Evolutionary conservation across 2,113 vertebrate species (phyloP), one percentile per base, ranked within the genome.

Genomic region (Epinephelus cyanopodus): DNA sequence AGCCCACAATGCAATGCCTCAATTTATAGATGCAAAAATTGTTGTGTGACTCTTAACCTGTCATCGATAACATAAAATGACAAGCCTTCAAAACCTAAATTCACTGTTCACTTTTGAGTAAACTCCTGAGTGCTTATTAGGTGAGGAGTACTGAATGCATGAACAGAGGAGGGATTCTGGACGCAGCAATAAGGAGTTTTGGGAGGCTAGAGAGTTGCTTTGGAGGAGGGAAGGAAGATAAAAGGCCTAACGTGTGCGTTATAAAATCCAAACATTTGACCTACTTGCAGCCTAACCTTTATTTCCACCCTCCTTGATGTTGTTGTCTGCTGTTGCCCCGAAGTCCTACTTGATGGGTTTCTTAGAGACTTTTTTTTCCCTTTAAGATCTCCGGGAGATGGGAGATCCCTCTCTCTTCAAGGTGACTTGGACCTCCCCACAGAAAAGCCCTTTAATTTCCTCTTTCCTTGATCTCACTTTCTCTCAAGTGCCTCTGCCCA

Each of bases 371-470:
- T 60, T 7, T 62, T 6, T 62, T 37, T 68, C 21, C 13, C 25
- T 29, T 29, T 33, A 53, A 65, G 77, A 82, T 74, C 84, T 87
- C 67, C 85, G 56, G 50, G 25, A 75, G 73, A 75, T 19, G 33
- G 77, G 57, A 85, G 71, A 80, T 73, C 67, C 65, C 58, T 63
- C 42, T 69, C 27, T 73, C 42, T 76, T 56, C 42, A 80, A 66
- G 73, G 81, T 79, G 81, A 70, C 67, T 83, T 74, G 61, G 74
- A 85, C 67, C 80, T 86, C 74, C 73, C 53, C 37, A 50, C 25
- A 67, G 84, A 89, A 74, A 89, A 89, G 78, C 72, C 67, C 84
- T 88, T 90, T 88, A 74, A 89, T 85, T 85, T 89, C 82, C 69
- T 89, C 81, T 75, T 81, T 67, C 72, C 71, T 84, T 84, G 65